Conservation (phyloP, 2,797 vertebrate species). For the Alcedo atthis region DNA sequence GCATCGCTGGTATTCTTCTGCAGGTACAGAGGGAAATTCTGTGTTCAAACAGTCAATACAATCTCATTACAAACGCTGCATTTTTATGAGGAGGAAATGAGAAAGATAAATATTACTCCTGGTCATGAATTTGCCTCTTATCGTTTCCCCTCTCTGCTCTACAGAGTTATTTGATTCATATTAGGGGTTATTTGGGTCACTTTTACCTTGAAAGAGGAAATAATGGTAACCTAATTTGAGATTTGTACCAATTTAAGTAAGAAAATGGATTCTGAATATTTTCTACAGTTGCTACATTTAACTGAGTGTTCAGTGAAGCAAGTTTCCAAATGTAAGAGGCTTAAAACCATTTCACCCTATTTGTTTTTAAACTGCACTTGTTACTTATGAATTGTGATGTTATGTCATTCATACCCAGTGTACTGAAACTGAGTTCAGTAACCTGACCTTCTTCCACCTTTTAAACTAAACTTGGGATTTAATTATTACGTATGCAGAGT, state of each 20-base stretch:
- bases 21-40: background rate
- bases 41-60: background rate
- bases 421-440: background rate
- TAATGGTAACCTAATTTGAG: slow-evolving; percentile 32
- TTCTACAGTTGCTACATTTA: slow-evolving; percentile 31
- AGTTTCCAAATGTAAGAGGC: slow-evolving; percentile 4
- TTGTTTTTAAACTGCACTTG: slow-evolving; percentile 33
- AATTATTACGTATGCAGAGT: background rate
- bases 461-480: slow-evolving; percentile 25
- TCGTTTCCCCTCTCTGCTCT: background rate
- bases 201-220: slow-evolving; percentile 33
- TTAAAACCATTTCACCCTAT: background rate
- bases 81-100: background rate
- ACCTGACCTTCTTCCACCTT: slow-evolving; percentile 22
- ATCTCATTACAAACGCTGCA: background rate
- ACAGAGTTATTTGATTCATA: slow-evolving; percentile 23
- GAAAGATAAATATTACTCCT: background rate
- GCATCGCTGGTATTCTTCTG: background rate
- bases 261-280: slow-evolving; percentile 51
- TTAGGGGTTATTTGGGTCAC: slow-evolving; percentile 36
- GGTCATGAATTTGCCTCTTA: background rate
- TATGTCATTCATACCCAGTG: background rate
- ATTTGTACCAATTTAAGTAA: slow-evolving; percentile 37
- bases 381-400: slow-evolving; percentile 10
- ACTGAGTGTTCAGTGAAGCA: slow-evolving; percentile 5